Conservation (phyloP, 2,888 invertebrate species). For the Caradrina kadenii region DNA sequence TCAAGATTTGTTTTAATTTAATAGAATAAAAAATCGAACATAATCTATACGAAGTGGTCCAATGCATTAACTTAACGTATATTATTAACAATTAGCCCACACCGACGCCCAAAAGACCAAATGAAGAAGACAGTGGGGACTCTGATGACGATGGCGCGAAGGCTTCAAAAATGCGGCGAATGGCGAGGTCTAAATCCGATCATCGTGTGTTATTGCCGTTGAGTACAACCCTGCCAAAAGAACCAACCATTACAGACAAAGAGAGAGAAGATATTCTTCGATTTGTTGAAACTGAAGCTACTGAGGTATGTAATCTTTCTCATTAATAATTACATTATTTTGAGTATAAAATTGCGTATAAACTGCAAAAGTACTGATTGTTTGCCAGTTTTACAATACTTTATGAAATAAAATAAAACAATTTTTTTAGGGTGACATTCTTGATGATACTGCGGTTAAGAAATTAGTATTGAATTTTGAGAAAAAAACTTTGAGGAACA, state of each 20-base stretch:
- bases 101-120: slow-evolving; percentile 94
- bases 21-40: neutral
- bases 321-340: neutral
- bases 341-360: neutral
- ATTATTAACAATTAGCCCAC: slow-evolving; percentile 91
- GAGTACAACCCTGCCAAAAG: slow-evolving; percentile 89
- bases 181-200: slow-evolving; percentile 89
- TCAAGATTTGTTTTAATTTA: too few species aligned
- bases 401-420: neutral
- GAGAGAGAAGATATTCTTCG: slow-evolving; percentile 95
- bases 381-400: neutral
- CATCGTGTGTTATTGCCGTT: slow-evolving; percentile 75
- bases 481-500: slow-evolving; percentile 97
- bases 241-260: slow-evolving; percentile 92
- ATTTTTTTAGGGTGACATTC: slow-evolving; percentile 93
- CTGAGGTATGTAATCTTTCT: slow-evolving; percentile 89
- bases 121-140: slow-evolving; percentile 92
- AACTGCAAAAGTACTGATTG: too few species aligned
- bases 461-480: slow-evolving; percentile 98
- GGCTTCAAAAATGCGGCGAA: slow-evolving; percentile 91
- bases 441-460: slow-evolving; percentile 97
- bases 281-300: slow-evolving; percentile 95
- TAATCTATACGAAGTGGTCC: neutral
- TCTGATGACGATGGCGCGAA: slow-evolving; percentile 92
- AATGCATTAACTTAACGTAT: neutral